Evolutionary conservation across 1,140 invertebrate genomes (phyloP).

Genomic region (Heliconius congener): DNA sequence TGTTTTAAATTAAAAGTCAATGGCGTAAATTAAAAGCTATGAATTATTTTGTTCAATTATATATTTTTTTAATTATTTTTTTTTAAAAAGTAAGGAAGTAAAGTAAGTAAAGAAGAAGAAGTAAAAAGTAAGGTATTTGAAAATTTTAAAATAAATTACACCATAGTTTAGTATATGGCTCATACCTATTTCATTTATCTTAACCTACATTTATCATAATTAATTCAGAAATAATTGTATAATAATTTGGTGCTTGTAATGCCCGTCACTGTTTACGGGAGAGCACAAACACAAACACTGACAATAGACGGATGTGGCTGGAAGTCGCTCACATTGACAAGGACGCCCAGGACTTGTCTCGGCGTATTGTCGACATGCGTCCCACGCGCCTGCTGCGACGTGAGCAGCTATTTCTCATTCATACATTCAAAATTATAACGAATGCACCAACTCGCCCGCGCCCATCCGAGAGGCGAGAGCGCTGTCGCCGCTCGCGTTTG

Average conservation of each 20-base stretch:
- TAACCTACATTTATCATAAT: not conserved
- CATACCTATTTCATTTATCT: not conserved
- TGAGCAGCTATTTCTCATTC: constrained; percentile 76
- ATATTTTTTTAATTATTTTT: too few species aligned
- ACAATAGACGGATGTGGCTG: constrained; percentile 80
- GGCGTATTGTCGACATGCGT: constrained; percentile 73
- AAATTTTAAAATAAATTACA: too few species aligned
- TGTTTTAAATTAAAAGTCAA: not conserved
- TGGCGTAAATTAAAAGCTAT: not conserved
- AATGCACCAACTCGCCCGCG: constrained; percentile 70
- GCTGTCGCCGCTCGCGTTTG: constrained; percentile 73
- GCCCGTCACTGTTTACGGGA: constrained; percentile 65
- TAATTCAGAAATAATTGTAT: not conserved
- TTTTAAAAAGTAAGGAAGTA: not conserved
- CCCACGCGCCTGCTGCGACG: constrained; percentile 69
- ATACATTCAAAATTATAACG: constrained; percentile 81
- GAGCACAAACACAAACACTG: constrained; percentile 76
- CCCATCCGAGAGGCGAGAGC: constrained; percentile 57
- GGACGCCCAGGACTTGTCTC: constrained; percentile 78
- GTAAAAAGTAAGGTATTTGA: too few species aligned
- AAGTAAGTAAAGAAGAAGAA: too few species aligned
- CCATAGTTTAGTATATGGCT: not conserved
- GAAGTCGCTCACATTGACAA: constrained; percentile 80
- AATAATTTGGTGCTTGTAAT: constrained; percentile 54
- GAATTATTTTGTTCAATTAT: not conserved